Base-by-base conservation (phyloP, 1,140 invertebrate genomes). In the Micrasema longulum region DNA sequence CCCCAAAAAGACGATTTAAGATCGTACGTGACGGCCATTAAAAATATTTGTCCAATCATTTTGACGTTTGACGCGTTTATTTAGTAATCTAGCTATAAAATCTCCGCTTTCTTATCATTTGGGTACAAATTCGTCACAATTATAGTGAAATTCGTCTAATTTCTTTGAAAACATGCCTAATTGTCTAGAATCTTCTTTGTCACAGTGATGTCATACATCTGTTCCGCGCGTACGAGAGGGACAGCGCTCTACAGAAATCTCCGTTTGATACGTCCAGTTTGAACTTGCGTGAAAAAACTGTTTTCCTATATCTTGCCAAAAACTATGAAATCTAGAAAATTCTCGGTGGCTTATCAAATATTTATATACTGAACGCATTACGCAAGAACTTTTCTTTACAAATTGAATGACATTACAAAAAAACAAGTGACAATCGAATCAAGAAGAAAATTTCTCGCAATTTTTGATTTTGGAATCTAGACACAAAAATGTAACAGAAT, bases 271-370 rank as follows among this genome's bases (percentile, higher is more conserved):
- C 22, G 18, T 26, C n/a, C 5, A 36, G 35, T 26, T 14, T 31
- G 35, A 38, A 60, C 35, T 18, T 38, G 50, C n/a, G 5, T 12
- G 1, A 22, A 53, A 53, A 53, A 60, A 16, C 14, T 31, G 23
- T 53, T 60, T 60, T 60, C 4, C 55, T 6, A n/a, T 60, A 18
- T 41, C 11, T 26, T 60, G 55, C 55, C 55, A 60, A 60, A 31
- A 31, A 31, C 2, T 31, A 31, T 2, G 7, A 31, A 31, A 31
- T 31, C 3, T 31, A 7, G 26, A 41, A 41, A n/a, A 14, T n/a
- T 22, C 1, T 1, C 31, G 31, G 1, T 1, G 36, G 16, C 26
- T 35, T 41, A 7, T 14, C 55, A 38, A 60, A 57, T 36, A 57
- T 57, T 38, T 57, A 16, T 57, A 35, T 57, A 5, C 36, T 16